Evolutionary conservation across 1,140 invertebrate genomes (phyloP).

Genomic region (Sitobion miscanthi): DNA sequence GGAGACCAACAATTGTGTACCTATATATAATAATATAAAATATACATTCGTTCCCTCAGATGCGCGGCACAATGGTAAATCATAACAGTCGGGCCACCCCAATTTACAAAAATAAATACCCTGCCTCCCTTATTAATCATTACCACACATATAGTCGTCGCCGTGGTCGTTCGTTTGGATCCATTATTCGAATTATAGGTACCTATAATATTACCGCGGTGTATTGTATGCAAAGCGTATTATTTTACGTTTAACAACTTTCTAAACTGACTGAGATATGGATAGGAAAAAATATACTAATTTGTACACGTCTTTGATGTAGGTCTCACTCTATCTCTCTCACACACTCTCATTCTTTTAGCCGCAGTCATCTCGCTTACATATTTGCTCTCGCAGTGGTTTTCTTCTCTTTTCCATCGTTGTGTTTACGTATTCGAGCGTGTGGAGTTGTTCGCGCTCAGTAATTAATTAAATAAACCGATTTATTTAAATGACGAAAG

Average conservation of each 20-base stretch:
- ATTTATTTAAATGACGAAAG: constrained; percentile 44
- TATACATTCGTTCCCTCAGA: constrained; percentile 37
- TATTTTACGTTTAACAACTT: constrained; percentile 44
- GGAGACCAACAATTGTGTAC: constrained; percentile 45
- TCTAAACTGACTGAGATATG: background rate
- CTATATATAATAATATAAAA: constrained; percentile 15
- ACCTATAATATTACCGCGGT: background rate
- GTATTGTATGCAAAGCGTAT: constrained; percentile 5
- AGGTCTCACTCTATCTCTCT: constrained; percentile 45
- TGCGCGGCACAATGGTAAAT: constrained; percentile 43
- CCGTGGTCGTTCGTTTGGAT: background rate
- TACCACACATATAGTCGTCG: constrained; percentile 14
- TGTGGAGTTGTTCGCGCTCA: constrained; percentile 34
- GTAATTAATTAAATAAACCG: constrained; percentile 54
- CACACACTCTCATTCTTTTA: background rate
- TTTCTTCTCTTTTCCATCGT: background rate
- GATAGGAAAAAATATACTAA: constrained; percentile 42
- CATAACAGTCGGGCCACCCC: constrained; percentile 44
- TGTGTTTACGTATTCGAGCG: constrained; percentile 23
- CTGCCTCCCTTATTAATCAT: constrained; percentile 39
- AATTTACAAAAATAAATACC: constrained; percentile 48
- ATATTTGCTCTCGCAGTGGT: background rate
- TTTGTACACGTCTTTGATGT: constrained; percentile 50
- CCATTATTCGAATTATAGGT: background rate
- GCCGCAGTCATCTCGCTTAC: background rate